Evolutionary conservation across 2,113 vertebrate genomes (phyloP).

Genomic region (Empidonax alnorum): DNA sequence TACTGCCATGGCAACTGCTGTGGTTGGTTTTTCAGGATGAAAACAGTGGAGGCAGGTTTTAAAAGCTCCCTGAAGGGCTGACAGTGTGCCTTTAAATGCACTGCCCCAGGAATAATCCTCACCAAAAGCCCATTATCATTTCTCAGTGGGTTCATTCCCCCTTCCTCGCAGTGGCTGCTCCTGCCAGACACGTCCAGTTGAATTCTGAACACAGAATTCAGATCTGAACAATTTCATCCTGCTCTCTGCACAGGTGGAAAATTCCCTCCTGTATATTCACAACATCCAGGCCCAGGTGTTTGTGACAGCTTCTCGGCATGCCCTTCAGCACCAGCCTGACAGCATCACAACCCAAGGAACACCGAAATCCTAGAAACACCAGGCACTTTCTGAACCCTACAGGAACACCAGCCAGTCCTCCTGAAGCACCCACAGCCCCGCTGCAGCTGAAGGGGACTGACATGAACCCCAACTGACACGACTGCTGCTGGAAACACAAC

Average conservation of each 20-base stretch:
- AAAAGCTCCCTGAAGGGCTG: background rate
- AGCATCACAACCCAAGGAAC: background rate
- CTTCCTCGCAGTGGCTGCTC: background rate
- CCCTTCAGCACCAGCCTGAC: background rate
- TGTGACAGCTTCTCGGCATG: background rate
- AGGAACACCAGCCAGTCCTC: background rate
- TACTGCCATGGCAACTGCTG: fast-evolving
- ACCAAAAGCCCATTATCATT: background rate
- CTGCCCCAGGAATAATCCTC: background rate
- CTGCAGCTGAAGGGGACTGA: background rate
- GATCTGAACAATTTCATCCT: background rate
- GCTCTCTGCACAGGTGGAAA: background rate
- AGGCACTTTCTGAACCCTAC: background rate
- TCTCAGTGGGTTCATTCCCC: fast-evolving
- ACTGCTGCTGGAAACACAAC: fast-evolving
- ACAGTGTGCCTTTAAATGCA: background rate
- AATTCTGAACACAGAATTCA: background rate
- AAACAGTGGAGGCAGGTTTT: background rate
- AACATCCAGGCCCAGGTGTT: background rate
- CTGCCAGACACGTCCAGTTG: background rate
- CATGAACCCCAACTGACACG: fast-evolving
- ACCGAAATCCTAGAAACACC: slow-evolving; percentile 6
- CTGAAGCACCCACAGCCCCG: background rate
- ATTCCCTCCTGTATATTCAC: background rate
- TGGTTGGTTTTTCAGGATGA: fast-evolving